phyloP scores from a whole-genome alignment of 2,888 invertebrate species.

The Tenthredo distinguenda region DNA sequence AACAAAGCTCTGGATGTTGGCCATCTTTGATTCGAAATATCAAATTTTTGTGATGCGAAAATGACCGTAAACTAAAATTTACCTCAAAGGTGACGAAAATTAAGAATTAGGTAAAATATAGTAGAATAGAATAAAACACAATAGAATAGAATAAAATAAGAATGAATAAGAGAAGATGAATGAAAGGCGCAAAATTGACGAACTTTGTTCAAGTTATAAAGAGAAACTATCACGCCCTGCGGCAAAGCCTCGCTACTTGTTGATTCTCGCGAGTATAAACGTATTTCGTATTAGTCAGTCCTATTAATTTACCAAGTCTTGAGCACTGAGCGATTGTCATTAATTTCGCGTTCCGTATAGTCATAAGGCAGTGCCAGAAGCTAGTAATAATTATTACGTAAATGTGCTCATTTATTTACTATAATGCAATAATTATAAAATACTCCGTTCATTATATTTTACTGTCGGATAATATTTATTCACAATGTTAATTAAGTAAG shows the following conservation, averaged over 20 bases:
- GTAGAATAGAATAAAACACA: not conserved
- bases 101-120: not conserved
- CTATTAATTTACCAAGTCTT: not conserved
- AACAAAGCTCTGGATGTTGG: conserved; percentile 76
- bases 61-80: not conserved
- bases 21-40: conserved; percentile 71
- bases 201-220: not conserved
- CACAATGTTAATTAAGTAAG: conserved; percentile 15
- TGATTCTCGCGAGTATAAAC: conserved; percentile 17
- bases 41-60: not conserved
- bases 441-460: conserved; percentile 39
- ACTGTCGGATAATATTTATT: conserved; percentile 23
- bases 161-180: not conserved
- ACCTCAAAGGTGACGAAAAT: not conserved
- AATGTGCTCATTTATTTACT: conserved; percentile 25
- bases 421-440: conserved; percentile 38
- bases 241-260: not conserved
- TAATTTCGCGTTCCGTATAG: conserved; percentile 34
- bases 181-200: not conserved
- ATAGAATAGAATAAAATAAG: not conserved
- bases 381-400: conserved; percentile 10
- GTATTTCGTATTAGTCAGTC: conserved; percentile 25
- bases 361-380: conserved; percentile 33
- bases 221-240: not conserved
- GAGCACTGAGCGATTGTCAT: conserved; percentile 24